Evolutionary conservation across 2,797 vertebrate species (phyloP), one percentile per base, ranked within the genome.

Genomic region (Labeo calbasu): DNA sequence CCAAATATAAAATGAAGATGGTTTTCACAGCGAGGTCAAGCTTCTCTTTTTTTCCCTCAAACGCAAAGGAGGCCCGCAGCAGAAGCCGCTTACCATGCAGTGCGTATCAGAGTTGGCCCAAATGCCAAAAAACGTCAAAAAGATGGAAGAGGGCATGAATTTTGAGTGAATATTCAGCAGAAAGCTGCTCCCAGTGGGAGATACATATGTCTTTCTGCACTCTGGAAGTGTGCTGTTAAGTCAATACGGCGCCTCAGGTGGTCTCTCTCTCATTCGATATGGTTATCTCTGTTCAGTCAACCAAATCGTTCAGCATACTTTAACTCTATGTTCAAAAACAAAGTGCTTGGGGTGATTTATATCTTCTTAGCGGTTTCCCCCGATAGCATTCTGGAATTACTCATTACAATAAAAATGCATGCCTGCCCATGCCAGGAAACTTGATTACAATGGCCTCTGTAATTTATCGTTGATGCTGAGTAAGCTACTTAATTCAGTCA

Each of bases 401-500:
- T 80, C 71, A 77, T 59, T 77, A 72, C 83, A 86, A 84, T 84
- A 89, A 84, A 90, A 83, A 82, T n/a, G 77, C 79, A 86, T 63
- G 68, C 32, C 75, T 77, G 51, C 12, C 46, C 72, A 73, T 89
- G 90, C 90, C 89, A 92, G 89, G 89, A 94, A 93, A 90, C 83
- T 86, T 87, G 86, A 86, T 91, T 84, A 88, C 81, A 32, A 79
- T 78, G 77, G 86, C 65, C 82, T 87, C 28, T 90, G 82, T 87
- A 77, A 86, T 91, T 83, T 61, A 84, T 82, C 82, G 72, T 83
- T 79, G 73, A 90, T 66, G 82, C 63, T 70, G 77, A 90, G 77
- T 85, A 88, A 90, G 81, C 81, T 77, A 25, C 87, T 86, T 17
- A 57, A 87, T 89, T 88, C 83, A 82, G 78, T 65, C 48, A 80